These are phyloP conservation scores for Doryteuthis pealeii DNA, from an alignment of 1,140 invertebrate genomes.

Conservation along the genomic window DNA sequence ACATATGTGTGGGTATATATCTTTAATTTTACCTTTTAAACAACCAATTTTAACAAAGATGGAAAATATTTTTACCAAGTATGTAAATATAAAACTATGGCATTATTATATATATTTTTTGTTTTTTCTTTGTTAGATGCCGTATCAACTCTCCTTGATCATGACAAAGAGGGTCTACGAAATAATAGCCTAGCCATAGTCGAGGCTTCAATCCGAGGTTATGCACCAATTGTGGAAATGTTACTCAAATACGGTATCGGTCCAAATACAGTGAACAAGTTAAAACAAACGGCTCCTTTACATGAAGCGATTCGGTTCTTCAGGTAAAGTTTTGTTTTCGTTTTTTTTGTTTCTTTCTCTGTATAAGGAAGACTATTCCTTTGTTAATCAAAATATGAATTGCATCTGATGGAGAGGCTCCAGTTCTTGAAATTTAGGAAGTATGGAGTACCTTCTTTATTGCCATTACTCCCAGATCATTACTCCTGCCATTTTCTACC, in stretches of 20 bases:
- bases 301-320: slow-evolving; percentile 50
- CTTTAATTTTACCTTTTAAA: too few species aligned
- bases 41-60: too few species aligned
- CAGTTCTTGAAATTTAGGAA: too few species aligned
- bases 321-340: slow-evolving; percentile 26
- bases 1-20: too few species aligned
- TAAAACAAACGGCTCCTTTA: slow-evolving; percentile 38
- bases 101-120: background rate
- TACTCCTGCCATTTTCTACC: too few species aligned
- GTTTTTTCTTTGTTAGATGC: slow-evolving; percentile 36
- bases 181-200: slow-evolving; percentile 42
- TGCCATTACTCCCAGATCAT: too few species aligned
- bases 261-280: slow-evolving; percentile 38
- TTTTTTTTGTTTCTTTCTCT: background rate
- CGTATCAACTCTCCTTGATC: slow-evolving; percentile 42
- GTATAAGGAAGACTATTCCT: too few species aligned
- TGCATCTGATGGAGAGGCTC: too few species aligned
- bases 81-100: background rate
- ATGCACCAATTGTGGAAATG: slow-evolving; percentile 42
- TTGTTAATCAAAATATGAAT: too few species aligned
- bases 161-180: slow-evolving; percentile 25
- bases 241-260: slow-evolving; percentile 51
- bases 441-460: too few species aligned
- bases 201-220: slow-evolving; percentile 44
- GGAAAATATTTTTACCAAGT: too few species aligned